phyloP scores from a whole-genome alignment of 2,888 invertebrate species.

The Coelopa pilipes region DNA sequence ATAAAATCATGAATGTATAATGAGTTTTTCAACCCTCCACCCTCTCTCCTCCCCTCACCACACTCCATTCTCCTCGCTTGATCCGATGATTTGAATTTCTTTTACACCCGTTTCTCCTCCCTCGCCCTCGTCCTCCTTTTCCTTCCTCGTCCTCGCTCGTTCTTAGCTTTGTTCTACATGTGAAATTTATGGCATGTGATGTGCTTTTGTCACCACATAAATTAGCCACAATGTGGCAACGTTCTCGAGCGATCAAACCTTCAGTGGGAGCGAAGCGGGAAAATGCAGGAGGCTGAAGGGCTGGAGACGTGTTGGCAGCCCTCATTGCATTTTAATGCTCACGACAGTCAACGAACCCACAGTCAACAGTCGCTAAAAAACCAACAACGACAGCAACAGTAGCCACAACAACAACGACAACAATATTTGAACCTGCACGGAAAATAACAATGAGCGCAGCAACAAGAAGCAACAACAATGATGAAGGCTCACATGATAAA shows the following conservation, averaged over 20 bases:
- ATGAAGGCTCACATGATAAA: neutral
- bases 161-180: slow-evolving; percentile 9
- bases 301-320: neutral
- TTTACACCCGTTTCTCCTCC: too few relatives aligned
- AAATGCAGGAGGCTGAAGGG: too few relatives aligned
- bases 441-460: neutral
- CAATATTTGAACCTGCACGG: too few relatives aligned
- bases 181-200: slow-evolving; percentile 36
- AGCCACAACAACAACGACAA: neutral
- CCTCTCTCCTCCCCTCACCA: too few relatives aligned
- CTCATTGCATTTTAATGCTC: slow-evolving; percentile 18
- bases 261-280: too few relatives aligned
- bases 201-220: slow-evolving; percentile 39
- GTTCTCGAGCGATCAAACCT: neutral
- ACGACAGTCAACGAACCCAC: neutral
- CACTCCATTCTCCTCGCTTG: too few relatives aligned
- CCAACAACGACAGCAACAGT: neutral
- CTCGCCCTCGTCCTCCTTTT: neutral
- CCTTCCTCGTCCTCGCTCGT: neutral
- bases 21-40: slow-evolving; percentile 30
- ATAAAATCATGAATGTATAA: slow-evolving; percentile 45
- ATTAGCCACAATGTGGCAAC: slow-evolving; percentile 38
- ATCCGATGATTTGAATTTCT: too few relatives aligned
- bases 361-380: neutral
- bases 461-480: neutral